Base-by-base conservation (phyloP, 2,113 vertebrate genomes). In the Accipiter virgatus region DNA sequence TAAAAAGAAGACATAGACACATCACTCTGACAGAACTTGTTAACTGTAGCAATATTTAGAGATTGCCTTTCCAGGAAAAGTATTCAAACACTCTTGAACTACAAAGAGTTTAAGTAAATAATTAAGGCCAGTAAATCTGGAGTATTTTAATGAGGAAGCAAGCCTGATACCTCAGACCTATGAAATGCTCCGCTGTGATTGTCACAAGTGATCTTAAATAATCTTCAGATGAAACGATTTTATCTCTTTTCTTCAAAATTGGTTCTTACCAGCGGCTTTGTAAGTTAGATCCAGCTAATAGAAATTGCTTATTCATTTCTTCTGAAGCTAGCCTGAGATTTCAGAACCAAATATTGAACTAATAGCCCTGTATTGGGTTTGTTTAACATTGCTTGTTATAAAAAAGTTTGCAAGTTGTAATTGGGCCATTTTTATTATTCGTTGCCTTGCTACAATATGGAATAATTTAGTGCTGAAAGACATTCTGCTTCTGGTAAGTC, bases 91-190 rank as follows among this genome's bases (percentile, higher is more conserved):
- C 71, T 94, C 86, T 81, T 56, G 42, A 94, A 95, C 74, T 84
- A 81, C 52, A 85, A 86, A 86, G 79, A 81, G 20, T 62, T 91
- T 70, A 88, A 78, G n/a, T 34, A 86, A 92, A 89, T 92, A 93
- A 88, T 79, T 83, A 90, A 86, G 81, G 42, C 65, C 72, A 93
- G 79, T 88, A 90, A 95, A 93, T 95, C 89, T 58, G 68, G 61
- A 92, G 27, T 61, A 65, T 87, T 91, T 96, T 82, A 93, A 90
- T 85, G 58, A 90, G 79, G 45, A 90, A 87, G 52, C 52, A 93
- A 74, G 26, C n/a, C 48, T 0, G 7, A 13, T 62, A 88, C 36
- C 68, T 92, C 87, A 93, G 81, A 94, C 53, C 58, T 81, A 55
- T 58, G 79, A 86, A 95, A 91, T 88, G 84, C 58, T 86, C 21